A percentile compares a stretch with the other conserved stretches of the same genome.
phyloP scores from a whole-genome alignment of 2,113 vertebrate species.

The Numida meleagris region DNA sequence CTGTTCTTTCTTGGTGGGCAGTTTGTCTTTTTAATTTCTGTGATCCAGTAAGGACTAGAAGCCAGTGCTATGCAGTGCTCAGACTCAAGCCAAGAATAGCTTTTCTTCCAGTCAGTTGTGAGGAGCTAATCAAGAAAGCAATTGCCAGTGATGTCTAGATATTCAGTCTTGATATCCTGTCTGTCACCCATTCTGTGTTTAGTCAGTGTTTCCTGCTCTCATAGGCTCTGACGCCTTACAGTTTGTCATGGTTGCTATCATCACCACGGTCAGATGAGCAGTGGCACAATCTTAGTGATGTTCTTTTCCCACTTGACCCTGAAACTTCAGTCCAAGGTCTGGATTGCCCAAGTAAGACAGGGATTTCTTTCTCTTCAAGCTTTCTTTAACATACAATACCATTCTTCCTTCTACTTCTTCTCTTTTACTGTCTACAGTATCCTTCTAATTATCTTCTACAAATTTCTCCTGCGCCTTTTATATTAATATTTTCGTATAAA shows the following conservation, averaged over 20 bases:
- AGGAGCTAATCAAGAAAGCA: background rate
- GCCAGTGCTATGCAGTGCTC: background rate
- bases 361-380: background rate
- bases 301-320: background rate
- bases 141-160: background rate
- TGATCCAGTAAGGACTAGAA: background rate
- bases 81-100: background rate
- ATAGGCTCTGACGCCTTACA: background rate
- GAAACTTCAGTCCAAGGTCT: background rate
- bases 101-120: background rate
- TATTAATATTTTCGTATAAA: background rate
- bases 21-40: background rate
- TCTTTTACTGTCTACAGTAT: background rate
- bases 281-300: background rate
- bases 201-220: background rate
- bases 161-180: background rate
- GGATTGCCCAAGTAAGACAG: background rate
- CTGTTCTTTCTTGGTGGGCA: background rate
- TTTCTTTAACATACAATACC: background rate
- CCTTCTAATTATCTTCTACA: background rate
- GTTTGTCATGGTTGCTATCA: background rate
- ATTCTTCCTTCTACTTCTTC: background rate
- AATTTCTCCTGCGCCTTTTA: background rate
- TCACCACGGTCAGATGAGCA: background rate
- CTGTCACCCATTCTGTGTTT: background rate